Conservation (phyloP, 2,113 vertebrate species). For the Phaethon lepturus region DNA sequence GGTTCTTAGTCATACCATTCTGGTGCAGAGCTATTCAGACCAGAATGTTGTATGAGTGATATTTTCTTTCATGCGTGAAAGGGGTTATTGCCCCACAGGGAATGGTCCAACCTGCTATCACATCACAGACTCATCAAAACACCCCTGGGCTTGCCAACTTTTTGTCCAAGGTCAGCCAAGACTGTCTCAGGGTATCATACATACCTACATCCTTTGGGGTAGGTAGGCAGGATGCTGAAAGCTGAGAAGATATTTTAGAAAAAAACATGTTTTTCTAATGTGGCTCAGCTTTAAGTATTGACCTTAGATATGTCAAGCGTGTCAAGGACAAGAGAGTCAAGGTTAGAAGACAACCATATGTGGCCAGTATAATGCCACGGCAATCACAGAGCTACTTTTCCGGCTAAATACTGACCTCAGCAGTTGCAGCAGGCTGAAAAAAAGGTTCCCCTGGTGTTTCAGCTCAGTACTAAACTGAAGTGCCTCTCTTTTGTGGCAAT, state of each 20-base stretch:
- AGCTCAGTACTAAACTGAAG: background rate
- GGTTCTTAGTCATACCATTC: background rate
- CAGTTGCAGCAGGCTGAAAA: background rate
- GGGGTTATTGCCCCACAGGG: background rate
- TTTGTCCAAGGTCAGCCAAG: background rate
- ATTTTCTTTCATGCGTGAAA: background rate
- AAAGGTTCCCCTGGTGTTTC: background rate
- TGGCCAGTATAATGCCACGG: background rate
- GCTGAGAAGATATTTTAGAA: background rate
- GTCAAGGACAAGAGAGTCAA: background rate
- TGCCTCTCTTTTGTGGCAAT: background rate
- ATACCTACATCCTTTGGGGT: background rate
- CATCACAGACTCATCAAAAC: background rate
- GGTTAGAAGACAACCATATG: background rate
- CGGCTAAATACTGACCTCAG: background rate
- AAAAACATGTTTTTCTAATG: background rate
- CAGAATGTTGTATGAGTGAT: background rate
- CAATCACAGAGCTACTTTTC: background rate
- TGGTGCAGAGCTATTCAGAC: background rate
- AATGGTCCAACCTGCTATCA: background rate
- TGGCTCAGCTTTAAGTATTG: background rate
- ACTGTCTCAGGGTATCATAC: background rate
- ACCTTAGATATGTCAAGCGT: background rate
- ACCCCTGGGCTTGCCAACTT: background rate
- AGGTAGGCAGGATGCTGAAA: background rate